Base-by-base conservation (phyloP, 1,140 invertebrate species). In the Polypedilum pembai region DNA sequence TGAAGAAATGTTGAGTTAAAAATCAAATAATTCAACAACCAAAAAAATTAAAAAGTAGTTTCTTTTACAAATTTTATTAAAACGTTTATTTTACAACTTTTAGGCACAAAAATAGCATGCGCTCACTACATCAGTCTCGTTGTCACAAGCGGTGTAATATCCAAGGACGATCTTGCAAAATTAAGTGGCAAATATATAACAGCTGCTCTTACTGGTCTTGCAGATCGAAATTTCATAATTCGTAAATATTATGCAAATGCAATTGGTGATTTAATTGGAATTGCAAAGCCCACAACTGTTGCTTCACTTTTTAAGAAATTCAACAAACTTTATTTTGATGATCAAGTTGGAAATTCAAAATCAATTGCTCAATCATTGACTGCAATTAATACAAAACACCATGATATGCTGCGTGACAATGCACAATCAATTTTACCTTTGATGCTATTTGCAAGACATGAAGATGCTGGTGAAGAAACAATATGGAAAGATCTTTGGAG, bases 401-500 rank as follows among this genome's bases (percentile, higher is more conserved):
- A 92, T 75, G 94, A 96, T 73, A 84, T 92, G 45, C 83, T 96
- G 21, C 93, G 91, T 79, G 87, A 91, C 76, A 91, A 94, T 79
- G 88, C 91, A n/a, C 86, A 88, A 21, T 83, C 90, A 41, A 85
- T 94, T 40, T 85, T 96, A 77, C 94, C 94, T 8, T 84, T 96
- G 21, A 88, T 91, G 8, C 96, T 96, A 80, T 88, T 95, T 77
- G 94, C 93, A 17, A 95, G 94, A 91, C 94, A 96, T 79, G 89
- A 88, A 18, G 87, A 90, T 78, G 89, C 91, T 80, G 85, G 84
- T 1, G 85, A 87, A 74, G 87, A 86, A 76, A 87, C 87, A 77
- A 82, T 91, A 21, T 97, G 93, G 91, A 89, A 91, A 76, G 94
- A 96, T 80, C 84, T 97, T 2, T 98, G 95, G 95, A 87, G 86